Evolutionary conservation across 2,797 vertebrate species (phyloP), one percentile per base, ranked within the genome.

Genomic region (Catamblyrhynchus diadema): DNA sequence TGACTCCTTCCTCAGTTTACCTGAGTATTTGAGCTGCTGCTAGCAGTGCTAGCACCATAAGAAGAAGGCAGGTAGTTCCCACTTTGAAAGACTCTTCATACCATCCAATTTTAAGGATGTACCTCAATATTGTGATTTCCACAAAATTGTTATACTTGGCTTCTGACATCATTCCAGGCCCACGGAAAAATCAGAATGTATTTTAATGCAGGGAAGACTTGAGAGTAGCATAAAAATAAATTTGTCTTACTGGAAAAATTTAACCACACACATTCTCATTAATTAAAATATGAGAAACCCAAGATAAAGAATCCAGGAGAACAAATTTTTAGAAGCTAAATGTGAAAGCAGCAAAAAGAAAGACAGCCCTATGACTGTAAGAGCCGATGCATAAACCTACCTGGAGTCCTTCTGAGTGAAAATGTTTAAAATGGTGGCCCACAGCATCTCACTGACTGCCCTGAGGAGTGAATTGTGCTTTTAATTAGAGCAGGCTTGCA

Each of bases 391-490:
- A 78, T 45, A 86, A 81, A 44, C 30, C 45, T 79, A 50, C 47
- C 53, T 91, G 82, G 82, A 82, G 90, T 90, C 78, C 45, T 96
- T 91, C 89, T 59, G 54, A 69, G 54, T 37, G 33, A 59, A 80
- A 91, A 59, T 12, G 4, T 47, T 84, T 53, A 7, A 94, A 92
- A 73, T 30, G 24, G 15, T 64, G 54, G 22, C 35, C 18, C 51
- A 69, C 19, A 70, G 25, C 22, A 6, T 60, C 62, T 86, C 48
- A 20, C 6, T 35, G 74, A n/a, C 71, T 79, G 67, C 45, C 42
- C 60, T 35, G 33, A 71, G 59, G 22, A 90, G 37, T 32, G 44
- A 61, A 32, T 57, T 3, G 0, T 80, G 61, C n/a, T 81, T 94
- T 81, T 81, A 82, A 65, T 88, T 70, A 79, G 51, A 20, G 16